Evolutionary conservation across 2,113 vertebrate species (phyloP), one percentile per base, ranked within the genome.

Genomic region (Clarias gariepinus): DNA sequence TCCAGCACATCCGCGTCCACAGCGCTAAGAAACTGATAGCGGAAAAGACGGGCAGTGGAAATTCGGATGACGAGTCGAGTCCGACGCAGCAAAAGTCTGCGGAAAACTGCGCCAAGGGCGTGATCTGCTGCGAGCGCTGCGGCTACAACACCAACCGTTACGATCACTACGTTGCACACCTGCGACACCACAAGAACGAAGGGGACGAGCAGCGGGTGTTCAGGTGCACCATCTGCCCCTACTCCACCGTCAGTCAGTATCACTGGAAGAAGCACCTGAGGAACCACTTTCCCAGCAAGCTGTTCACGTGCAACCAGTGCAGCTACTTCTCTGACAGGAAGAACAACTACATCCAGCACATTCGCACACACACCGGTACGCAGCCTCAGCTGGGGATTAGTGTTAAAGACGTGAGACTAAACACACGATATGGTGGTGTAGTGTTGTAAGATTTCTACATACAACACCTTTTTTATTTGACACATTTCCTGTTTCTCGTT

Each of bases 231-330:
- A 96, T 99, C 89, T 99, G 98, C 90, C 96, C 97, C 0, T 99
- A 99, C 86, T 98, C 97, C 81, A 99, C 98, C 0, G 96, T 99
- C 84, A 99, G 98, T 84, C 97, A 99, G 90, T 99, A 99, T 88
- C 98, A 99, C 93, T 99, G 98, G 98, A 98, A 98, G 93, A 99
- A 99, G 91, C 98, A 99, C 92, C 93, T 99, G 89, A 95, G 98
- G 89, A 99, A 99, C 89, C 98, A 99, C 91, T 99, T 99, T 90
- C 98, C 98, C 81, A 96, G 97, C 91, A 99, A 98, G 90, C 96
- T 99, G 8, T 99, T 99, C 93, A 98, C 98, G 11, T 99, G 98
- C 90, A 95, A 95, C 74, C 97, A 99, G 81, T 99, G 98, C 87
- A 97, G 95, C 89, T 99, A 99, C 91, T 99, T 99, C 93, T 98